These are phyloP conservation scores for Scaptomyza polygonia DNA, from an alignment of 2,888 invertebrate species.

Conservation along the genomic window DNA sequence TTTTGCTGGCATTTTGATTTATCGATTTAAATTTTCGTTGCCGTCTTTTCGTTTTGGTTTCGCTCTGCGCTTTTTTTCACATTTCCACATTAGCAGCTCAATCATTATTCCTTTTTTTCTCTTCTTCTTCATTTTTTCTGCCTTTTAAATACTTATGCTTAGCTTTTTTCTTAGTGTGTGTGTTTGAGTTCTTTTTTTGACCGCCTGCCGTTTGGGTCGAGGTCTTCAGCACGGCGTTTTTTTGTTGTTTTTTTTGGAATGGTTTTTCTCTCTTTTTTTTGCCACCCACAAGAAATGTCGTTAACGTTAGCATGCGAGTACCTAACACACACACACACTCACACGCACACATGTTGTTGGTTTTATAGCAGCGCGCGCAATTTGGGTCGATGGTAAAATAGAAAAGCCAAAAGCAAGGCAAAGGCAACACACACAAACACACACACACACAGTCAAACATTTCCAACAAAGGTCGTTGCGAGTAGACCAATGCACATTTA, in stretches of 20 bases:
- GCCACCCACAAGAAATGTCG: slow-evolving; percentile 73
- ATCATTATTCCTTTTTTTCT: slow-evolving; percentile 34
- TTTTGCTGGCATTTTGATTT: slow-evolving; percentile 76
- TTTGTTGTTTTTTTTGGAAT: slow-evolving; percentile 10
- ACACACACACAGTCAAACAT: slow-evolving; percentile 20
- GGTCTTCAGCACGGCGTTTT: slow-evolving; percentile 54
- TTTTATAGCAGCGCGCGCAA: slow-evolving; percentile 68
- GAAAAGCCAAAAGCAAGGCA: slow-evolving; percentile 77
- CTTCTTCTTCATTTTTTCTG: slow-evolving; percentile 9
- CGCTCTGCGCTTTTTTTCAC: slow-evolving; percentile 25
- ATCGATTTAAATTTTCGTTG: slow-evolving; percentile 72
- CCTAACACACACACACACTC: slow-evolving; percentile 35
- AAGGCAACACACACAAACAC: slow-evolving; percentile 32
- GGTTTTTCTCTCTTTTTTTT: slow-evolving; percentile 9
- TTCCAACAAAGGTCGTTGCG: slow-evolving; percentile 66
- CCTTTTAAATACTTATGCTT: slow-evolving; percentile 53
- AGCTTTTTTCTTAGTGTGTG: slow-evolving; percentile 12
- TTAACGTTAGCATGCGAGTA: slow-evolving; percentile 72
- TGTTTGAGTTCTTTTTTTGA: slow-evolving; percentile 42
- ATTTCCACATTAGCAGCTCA: slow-evolving; percentile 49
- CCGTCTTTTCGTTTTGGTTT: slow-evolving; percentile 25
- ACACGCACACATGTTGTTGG: slow-evolving; percentile 50
- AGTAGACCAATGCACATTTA: slow-evolving; percentile 63
- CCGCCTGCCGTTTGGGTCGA: slow-evolving; percentile 79
- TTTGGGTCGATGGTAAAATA: slow-evolving; percentile 80